These are phyloP conservation scores for Thymallus thymallus DNA, from an alignment of 2,113 vertebrate genomes.

Conservation along the genomic window DNA sequence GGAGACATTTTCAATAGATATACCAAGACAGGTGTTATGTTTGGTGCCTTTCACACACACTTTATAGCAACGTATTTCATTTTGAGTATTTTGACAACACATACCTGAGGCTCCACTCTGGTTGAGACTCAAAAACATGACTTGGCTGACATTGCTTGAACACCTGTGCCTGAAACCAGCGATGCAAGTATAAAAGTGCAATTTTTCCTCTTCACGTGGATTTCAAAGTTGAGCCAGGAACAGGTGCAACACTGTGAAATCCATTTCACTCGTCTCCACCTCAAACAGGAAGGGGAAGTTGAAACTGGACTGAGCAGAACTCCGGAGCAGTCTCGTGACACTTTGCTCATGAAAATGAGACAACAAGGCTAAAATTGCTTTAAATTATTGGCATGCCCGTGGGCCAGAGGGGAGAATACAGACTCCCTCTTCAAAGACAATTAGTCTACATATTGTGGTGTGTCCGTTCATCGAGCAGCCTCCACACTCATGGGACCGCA, in stretches of 20 bases:
- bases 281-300: neutral
- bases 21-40: no score
- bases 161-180: neutral
- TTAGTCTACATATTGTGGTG: constrained; percentile 78
- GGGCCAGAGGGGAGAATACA: constrained; percentile 61
- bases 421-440: constrained; percentile 75
- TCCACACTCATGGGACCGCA: constrained; percentile 70
- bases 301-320: constrained; percentile 9
- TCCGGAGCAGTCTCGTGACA: constrained; percentile 36
- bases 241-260: constrained; percentile 12
- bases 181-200: neutral
- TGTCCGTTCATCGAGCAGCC: constrained; percentile 73
- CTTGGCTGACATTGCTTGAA: neutral
- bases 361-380: constrained; percentile 50
- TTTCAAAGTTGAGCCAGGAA: constrained; percentile 12
- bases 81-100: no score
- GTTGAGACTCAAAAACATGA: neutral
- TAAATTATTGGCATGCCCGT: constrained; percentile 60
- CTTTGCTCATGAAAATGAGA: constrained; percentile 42
- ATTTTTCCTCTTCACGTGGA: constrained; percentile 1
- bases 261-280: neutral
- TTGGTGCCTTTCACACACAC: no score
- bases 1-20: no score
- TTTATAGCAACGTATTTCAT: no score
- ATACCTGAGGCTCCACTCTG: no score